Percentiles rank a stretch among this genome's conserved stretches.
These are phyloP conservation scores for Triplophysa dalaica DNA, from an alignment of 2,113 vertebrate species.

Conservation along the genomic window DNA sequence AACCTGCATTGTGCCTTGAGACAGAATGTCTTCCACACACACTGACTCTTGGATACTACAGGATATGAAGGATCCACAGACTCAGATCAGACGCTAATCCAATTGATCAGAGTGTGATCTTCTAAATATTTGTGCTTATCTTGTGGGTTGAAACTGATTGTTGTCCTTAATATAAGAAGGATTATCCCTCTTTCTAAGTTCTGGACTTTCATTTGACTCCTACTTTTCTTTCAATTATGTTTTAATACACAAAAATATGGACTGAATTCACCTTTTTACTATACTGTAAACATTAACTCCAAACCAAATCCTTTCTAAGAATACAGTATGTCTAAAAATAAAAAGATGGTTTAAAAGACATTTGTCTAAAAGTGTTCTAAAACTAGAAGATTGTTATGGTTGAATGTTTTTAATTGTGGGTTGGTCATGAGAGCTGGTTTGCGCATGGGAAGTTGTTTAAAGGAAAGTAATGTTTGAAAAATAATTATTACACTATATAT, in stretches of 20 bases:
- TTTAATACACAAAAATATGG: too few relatives aligned
- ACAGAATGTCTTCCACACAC: neutral
- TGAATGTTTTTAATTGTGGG: too few relatives aligned
- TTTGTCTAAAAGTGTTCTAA: too few relatives aligned
- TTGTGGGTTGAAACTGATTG: neutral
- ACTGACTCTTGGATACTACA: neutral
- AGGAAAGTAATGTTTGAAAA: neutral
- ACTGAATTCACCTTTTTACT: too few relatives aligned
- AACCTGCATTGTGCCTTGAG: conserved; percentile 89
- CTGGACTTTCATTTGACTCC: too few relatives aligned
- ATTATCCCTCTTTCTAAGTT: neutral
- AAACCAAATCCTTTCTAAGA: too few relatives aligned
- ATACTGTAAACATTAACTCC: too few relatives aligned
- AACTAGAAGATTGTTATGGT: too few relatives aligned
- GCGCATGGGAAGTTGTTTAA: neutral
- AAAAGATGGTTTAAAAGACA: too few relatives aligned
- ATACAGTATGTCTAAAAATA: too few relatives aligned
- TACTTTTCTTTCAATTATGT: too few relatives aligned
- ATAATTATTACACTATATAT: neutral
- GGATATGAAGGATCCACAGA: neutral
- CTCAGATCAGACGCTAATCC: neutral
- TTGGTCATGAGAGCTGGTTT: too few relatives aligned
- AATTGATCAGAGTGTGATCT: neutral
- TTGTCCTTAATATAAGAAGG: neutral
- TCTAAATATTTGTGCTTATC: neutral